Percentiles rank a stretch among this genome's conserved stretches.
phyloP scores from a whole-genome alignment of 1,140 invertebrate genomes.

The Drosophila subpulchrella region DNA sequence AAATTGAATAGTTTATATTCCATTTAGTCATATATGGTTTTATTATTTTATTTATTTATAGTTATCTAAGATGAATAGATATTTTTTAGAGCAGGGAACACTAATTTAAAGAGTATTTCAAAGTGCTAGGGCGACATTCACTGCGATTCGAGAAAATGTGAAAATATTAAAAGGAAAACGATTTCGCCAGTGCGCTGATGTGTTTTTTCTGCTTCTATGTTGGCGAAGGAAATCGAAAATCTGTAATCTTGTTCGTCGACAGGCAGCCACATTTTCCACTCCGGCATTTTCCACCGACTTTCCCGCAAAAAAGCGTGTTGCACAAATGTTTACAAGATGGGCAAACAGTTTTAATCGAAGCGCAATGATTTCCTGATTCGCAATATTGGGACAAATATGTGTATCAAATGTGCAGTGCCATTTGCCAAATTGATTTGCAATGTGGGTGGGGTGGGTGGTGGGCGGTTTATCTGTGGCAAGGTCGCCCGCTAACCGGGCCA shows the following conservation, averaged over 20 bases:
- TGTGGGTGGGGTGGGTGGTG: not conserved
- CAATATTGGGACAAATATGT: not conserved
- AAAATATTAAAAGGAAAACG: conserved; percentile 13
- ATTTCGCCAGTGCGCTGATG: conserved; percentile 10
- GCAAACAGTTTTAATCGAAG: conserved; percentile 35
- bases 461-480: not conserved
- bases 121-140: not conserved
- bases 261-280: conserved; percentile 23
- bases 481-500: conserved; percentile 1
- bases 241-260: conserved; percentile 38
- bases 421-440: conserved; percentile 47
- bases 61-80: too few relatives aligned
- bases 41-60: too few relatives aligned
- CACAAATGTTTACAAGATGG: conserved; percentile 40
- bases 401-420: conserved; percentile 4
- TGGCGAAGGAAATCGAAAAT: conserved; percentile 31
- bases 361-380: conserved; percentile 29
- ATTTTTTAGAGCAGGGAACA: too few relatives aligned
- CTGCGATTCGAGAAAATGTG: conserved; percentile 1
- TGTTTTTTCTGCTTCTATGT: conserved; percentile 2
- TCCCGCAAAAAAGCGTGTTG: conserved; percentile 17
- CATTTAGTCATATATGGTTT: too few relatives aligned
- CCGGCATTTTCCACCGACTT: not conserved
- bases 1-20: too few relatives aligned
- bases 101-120: conserved; percentile 6